These are phyloP conservation scores for Hirtodrosophila confusa DNA, from an alignment of 2,888 invertebrate species.

Conservation along the genomic window DNA sequence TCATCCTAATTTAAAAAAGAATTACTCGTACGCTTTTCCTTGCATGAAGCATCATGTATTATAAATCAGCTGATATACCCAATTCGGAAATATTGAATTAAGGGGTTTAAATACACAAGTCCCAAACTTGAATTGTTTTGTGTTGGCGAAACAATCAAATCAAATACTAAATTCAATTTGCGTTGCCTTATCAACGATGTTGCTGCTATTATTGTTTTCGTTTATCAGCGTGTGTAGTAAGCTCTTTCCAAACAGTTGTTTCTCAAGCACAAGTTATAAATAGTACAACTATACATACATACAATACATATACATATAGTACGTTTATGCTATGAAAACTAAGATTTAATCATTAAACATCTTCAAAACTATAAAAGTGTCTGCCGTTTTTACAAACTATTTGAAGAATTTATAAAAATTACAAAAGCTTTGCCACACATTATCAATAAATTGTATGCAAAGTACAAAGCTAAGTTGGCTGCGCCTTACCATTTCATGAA, in stretches of 20 bases:
- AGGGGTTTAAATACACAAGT: conserved; percentile 6
- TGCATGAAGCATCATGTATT: no score
- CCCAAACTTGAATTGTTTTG: conserved; percentile 14
- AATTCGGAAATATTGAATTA: background rate
- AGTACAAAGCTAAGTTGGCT: no score
- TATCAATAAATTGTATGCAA: no score
- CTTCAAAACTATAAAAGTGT: no score
- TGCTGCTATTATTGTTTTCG: conserved; percentile 5
- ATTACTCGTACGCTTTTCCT: no score
- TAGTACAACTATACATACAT: background rate
- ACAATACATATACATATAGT: background rate
- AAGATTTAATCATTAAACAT: no score
- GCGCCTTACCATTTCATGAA: no score
- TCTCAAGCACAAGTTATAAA: background rate
- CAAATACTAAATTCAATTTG: conserved; percentile 17
- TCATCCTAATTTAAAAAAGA: no score
- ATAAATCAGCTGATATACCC: background rate
- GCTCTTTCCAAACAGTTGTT: conserved; percentile 21
- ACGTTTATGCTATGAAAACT: background rate
- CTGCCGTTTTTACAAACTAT: no score
- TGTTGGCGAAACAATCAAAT: conserved; percentile 18
- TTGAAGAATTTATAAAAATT: no score
- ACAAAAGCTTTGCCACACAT: no score
- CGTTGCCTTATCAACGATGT: conserved; percentile 32
- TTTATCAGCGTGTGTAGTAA: conserved; percentile 28